Evolutionary conservation across 2,888 invertebrate species (phyloP), one percentile per base, ranked within the genome.

Genomic region (Callyntrura sp.): DNA sequence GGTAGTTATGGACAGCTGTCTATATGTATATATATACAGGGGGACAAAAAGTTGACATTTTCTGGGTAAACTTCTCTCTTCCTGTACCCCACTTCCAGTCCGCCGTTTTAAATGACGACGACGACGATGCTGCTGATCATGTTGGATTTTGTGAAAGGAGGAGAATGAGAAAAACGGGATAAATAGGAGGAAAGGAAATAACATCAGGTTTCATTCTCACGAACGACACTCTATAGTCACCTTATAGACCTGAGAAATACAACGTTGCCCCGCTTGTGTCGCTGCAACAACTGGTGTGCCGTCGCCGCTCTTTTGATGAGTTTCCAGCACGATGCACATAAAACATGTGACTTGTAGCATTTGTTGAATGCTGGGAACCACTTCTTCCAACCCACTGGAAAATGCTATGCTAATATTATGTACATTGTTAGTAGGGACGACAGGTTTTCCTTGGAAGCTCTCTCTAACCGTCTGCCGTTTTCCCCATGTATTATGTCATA

Each of bases 141-240:
- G 25, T 1, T 14, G 79, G 14, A 55, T 14, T 45, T 57, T 43
- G 11, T 81, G 23, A 51, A 17, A 82, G 43, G 14, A 43, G 45
- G 48, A 82, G 43, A 23, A 43, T 65, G 48, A 48, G n/a, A 35
- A 73, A 45, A 73, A 68, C 35, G 14, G 68, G n/a, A 73, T 73
- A 73, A 73, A 73, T 20, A 73, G 20, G 73, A 48, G 73, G 48
- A 73, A 73, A 73, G 70, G 73, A 73, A 62, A 82, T 48, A 68
- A 65, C 82, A 82, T 65, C 65, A 82, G 82, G 65, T 65, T 51
- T 48, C 65, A 25, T 82, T 82, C 82, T 82, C 82, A 82, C 82
- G 35, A 79, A 55, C 79, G 28, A 55, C 57, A 81, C 62, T 60
- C 45, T n/a, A n/a, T n/a, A n/a, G n/a, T n/a, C n/a, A n/a, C n/a